Conservation (phyloP, 2,113 vertebrate species). For the Oncorhynchus masou region DNA sequence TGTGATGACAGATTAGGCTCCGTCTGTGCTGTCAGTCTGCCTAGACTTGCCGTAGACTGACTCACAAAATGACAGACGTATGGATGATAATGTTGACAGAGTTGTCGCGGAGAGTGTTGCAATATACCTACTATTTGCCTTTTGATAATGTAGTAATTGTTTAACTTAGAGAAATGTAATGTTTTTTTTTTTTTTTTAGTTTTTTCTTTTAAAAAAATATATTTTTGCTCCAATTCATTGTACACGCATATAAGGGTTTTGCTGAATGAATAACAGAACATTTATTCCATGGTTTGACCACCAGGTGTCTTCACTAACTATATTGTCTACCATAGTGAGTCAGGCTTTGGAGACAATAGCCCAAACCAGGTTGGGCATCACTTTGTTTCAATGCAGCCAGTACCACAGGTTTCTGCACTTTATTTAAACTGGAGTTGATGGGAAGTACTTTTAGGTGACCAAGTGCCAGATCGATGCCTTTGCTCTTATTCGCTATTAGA, state of each 20-base stretch:
- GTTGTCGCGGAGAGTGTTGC: slow-evolving; percentile 56
- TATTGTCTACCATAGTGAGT: neutral
- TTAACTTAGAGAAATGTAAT: slow-evolving; percentile 61
- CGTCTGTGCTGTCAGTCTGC: slow-evolving; percentile 60
- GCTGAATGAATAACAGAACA: slow-evolving; percentile 6
- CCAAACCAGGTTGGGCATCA: neutral
- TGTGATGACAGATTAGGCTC: slow-evolving; percentile 57
- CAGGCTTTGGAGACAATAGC: neutral
- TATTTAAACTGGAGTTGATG: neutral
- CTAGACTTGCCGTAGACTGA: slow-evolving; percentile 45
- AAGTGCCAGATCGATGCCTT: neutral
- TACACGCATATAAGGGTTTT: slow-evolving; percentile 23
- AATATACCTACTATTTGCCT: slow-evolving; percentile 61
- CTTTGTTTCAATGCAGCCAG: slow-evolving; percentile 5
- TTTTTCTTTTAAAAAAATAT: slow-evolving; percentile 30
- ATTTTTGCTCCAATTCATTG: slow-evolving; percentile 55
- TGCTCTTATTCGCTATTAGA: neutral
- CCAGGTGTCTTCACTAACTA: neutral
- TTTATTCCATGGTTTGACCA: neutral
- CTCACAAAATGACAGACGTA: slow-evolving; percentile 45
- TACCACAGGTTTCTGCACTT: slow-evolving; percentile 13
- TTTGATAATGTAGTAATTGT: slow-evolving; percentile 71
- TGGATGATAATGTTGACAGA: slow-evolving; percentile 51
- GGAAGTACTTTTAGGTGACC: neutral
- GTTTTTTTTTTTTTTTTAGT: slow-evolving; percentile 28